These are phyloP conservation scores for Trogon melanurus DNA, from an alignment of 2,113 vertebrate genomes.

Conservation along the genomic window DNA sequence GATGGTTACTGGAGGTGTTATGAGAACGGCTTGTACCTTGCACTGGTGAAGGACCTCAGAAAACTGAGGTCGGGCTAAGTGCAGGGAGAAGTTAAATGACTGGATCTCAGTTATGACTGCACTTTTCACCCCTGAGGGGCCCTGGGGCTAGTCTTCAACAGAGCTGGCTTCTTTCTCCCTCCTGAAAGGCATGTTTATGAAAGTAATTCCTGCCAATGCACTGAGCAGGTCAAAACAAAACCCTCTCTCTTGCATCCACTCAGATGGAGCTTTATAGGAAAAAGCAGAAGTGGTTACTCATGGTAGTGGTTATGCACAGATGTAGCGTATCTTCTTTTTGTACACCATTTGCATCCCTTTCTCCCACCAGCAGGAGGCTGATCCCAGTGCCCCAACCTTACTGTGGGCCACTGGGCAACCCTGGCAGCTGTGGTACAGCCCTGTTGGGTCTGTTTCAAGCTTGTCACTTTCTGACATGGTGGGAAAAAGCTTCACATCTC, in stretches of 20 bases:
- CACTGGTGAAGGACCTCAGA: background rate
- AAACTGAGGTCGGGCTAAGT: background rate
- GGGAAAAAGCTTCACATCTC: background rate
- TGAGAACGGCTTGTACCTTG: background rate
- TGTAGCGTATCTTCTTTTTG: accelerated
- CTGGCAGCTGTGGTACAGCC: background rate
- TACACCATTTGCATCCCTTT: background rate
- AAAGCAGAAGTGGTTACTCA: background rate
- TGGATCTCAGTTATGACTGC: background rate
- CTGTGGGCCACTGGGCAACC: background rate
- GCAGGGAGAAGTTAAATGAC: background rate
- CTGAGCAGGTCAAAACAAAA: background rate
- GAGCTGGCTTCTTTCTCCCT: background rate
- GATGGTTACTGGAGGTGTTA: background rate
- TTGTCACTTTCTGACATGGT: background rate
- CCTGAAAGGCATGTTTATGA: background rate
- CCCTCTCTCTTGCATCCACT: background rate
- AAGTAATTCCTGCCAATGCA: background rate
- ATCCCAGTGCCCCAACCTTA: accelerated
- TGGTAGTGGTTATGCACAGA: accelerated
- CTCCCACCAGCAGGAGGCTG: background rate
- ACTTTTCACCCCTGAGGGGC: background rate
- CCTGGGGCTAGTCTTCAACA: background rate
- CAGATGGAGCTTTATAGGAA: background rate
- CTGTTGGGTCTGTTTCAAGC: background rate